Evolutionary conservation across 2,113 vertebrate species (phyloP).

Genomic region (Cyprinodon variegatus): DNA sequence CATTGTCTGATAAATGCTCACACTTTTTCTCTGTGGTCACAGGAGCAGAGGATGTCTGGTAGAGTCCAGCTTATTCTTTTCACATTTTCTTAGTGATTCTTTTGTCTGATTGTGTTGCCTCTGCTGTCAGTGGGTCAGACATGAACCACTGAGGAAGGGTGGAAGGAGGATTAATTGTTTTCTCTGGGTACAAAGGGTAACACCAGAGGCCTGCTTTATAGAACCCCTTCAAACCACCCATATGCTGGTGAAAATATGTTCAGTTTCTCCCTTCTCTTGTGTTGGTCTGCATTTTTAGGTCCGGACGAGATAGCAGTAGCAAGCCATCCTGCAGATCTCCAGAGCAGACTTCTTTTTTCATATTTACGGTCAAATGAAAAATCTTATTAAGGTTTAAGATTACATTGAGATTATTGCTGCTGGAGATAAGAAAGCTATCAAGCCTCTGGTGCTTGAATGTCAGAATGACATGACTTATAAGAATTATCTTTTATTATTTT

Average conservation of each 20-base stretch:
- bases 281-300: slow-evolving; percentile 40
- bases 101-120: slow-evolving; percentile 26
- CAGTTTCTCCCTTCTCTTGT: slow-evolving; percentile 39
- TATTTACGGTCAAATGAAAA: slow-evolving; percentile 3
- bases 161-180: slow-evolving; percentile 75
- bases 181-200: slow-evolving; percentile 69
- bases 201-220: slow-evolving; percentile 51
- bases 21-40: slow-evolving; percentile 34
- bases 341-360: slow-evolving; percentile 9
- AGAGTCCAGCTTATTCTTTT: slow-evolving; percentile 29
- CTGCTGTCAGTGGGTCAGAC: slow-evolving; percentile 35
- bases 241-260: slow-evolving; percentile 67
- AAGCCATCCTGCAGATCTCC: slow-evolving; percentile 20
- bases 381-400: slow-evolving; percentile 6
- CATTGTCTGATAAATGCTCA: slow-evolving; percentile 17
- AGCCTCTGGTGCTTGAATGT: background rate
- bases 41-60: slow-evolving; percentile 30
- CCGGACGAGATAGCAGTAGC: slow-evolving; percentile 40
- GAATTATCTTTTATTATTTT: background rate
- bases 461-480: background rate
- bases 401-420: slow-evolving; percentile 6
- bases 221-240: slow-evolving; percentile 59
- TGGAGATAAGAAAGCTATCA: background rate
- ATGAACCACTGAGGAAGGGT: slow-evolving; percentile 26
- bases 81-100: slow-evolving; percentile 3